Evolutionary conservation across 2,797 vertebrate genomes (phyloP).

Genomic region (Microtus agrestis): DNA sequence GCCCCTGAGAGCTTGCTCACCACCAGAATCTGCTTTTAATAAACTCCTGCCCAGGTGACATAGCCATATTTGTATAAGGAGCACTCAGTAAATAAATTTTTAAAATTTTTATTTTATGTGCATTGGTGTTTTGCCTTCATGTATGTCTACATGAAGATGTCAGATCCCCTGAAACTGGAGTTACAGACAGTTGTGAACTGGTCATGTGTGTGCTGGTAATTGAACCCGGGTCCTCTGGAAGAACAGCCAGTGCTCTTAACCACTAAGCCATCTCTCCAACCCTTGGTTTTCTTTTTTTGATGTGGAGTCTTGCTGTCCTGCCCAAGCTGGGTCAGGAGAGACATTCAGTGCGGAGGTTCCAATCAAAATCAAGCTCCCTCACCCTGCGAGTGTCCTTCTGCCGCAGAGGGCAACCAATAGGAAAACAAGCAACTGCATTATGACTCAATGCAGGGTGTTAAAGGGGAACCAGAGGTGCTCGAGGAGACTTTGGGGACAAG

Average conservation of each 20-base stretch:
- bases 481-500: not conserved
- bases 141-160: not conserved
- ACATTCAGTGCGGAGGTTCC: not conserved
- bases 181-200: not conserved
- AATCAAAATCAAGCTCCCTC: too few relatives aligned
- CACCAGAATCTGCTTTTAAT: conserved; percentile 2
- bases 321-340: not conserved
- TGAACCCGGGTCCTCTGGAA: too few relatives aligned
- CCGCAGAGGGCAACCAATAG: not conserved
- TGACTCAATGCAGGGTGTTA: not conserved
- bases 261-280: not conserved
- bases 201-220: not conserved
- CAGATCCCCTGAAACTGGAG: not conserved
- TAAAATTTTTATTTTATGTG: not conserved
- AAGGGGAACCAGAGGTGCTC: not conserved
- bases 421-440: not conserved
- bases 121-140: not conserved
- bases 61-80: not conserved
- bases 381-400: not conserved
- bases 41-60: not conserved
- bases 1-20: not conserved
- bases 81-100: not conserved
- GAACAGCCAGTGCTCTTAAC: too few relatives aligned
- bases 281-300: not conserved
- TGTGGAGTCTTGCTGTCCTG: not conserved